phyloP scores from a whole-genome alignment of 1,140 invertebrate species.

The Holotrichia oblita region DNA sequence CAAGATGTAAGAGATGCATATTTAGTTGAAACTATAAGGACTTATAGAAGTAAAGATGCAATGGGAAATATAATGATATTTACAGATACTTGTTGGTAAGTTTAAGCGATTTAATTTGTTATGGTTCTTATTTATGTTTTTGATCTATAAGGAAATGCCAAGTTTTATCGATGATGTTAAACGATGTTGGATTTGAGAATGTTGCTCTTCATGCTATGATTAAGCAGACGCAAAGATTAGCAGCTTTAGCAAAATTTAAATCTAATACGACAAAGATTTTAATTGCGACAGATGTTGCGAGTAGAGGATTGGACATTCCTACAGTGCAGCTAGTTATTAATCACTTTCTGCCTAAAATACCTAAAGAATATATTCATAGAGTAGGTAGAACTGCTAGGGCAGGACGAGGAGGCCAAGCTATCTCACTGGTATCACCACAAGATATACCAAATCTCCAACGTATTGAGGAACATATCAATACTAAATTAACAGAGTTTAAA shows the following conservation, averaged over 20 bases:
- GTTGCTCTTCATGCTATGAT: slow-evolving; percentile 89
- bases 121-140: slow-evolving; percentile 52
- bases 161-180: slow-evolving; percentile 84
- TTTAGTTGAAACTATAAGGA: slow-evolving; percentile 86
- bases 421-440: slow-evolving; percentile 91
- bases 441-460: slow-evolving; percentile 88
- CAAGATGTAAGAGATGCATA: slow-evolving; percentile 93
- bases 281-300: slow-evolving; percentile 96
- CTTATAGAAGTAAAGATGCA: slow-evolving; percentile 76
- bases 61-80: slow-evolving; percentile 91
- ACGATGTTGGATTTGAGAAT: slow-evolving; percentile 87
- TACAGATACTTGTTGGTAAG: slow-evolving; percentile 92
- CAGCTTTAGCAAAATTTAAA: slow-evolving; percentile 85
- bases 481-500: slow-evolving; percentile 85
- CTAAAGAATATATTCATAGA: slow-evolving; percentile 96
- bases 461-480: slow-evolving; percentile 87
- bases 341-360: slow-evolving; percentile 87
- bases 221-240: slow-evolving; percentile 80
- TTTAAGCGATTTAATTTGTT: neutral
- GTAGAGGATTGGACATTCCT: slow-evolving; percentile 90
- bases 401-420: slow-evolving; percentile 83
- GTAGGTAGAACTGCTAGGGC: slow-evolving; percentile 96
- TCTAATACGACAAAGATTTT: slow-evolving; percentile 86
- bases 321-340: slow-evolving; percentile 94
- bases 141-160: slow-evolving; percentile 75